Percentiles rank a stretch among this genome's conserved stretches.
These are phyloP conservation scores for Frankliniella intonsa DNA, from an alignment of 2,888 invertebrate genomes.

Conservation along the genomic window DNA sequence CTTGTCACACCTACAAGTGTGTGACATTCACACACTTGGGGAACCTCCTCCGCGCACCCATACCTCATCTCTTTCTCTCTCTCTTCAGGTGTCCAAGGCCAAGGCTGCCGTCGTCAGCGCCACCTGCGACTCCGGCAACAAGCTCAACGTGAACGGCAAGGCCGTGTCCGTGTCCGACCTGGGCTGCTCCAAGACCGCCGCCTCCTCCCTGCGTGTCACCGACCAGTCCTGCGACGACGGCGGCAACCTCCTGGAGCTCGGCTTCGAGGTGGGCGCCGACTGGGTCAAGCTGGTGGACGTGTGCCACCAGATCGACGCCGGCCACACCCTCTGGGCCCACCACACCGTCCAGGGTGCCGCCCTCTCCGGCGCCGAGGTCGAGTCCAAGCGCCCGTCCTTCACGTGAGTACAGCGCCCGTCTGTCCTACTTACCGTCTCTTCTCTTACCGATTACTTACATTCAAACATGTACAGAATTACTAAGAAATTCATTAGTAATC, in stretches of 20 bases:
- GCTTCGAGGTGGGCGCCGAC: background rate
- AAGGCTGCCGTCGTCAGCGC: slow-evolving; percentile 1
- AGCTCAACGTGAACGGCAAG: slow-evolving; percentile 11
- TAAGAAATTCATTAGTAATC: too few species aligned
- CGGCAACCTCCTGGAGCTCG: slow-evolving; percentile 11
- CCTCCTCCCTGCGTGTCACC: background rate
- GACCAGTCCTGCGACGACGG: background rate
- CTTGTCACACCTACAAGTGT: too few species aligned
- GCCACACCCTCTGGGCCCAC: slow-evolving; percentile 3
- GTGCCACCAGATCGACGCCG: slow-evolving; percentile 11
- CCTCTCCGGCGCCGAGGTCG: slow-evolving; percentile 14
- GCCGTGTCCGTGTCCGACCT: background rate
- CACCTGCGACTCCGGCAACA: slow-evolving; percentile 18
- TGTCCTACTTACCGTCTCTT: too few species aligned
- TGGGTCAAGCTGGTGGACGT: slow-evolving; percentile 14
- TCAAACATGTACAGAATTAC: too few species aligned
- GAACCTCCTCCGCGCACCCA: background rate
- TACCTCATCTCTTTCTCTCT: background rate
- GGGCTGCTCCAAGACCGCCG: slow-evolving; percentile 23
- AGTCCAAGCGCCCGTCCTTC: slow-evolving; percentile 21
- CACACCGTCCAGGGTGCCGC: slow-evolving; percentile 6
- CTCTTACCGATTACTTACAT: too few species aligned
- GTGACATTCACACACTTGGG: too few species aligned
- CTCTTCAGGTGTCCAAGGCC: background rate
- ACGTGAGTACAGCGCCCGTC: background rate